A percentile compares a stretch with the other conserved stretches of the same genome.
Evolutionary conservation across 2,113 vertebrate genomes (phyloP).

Genomic region (Speoplatyrhinus poulsoni): DNA sequence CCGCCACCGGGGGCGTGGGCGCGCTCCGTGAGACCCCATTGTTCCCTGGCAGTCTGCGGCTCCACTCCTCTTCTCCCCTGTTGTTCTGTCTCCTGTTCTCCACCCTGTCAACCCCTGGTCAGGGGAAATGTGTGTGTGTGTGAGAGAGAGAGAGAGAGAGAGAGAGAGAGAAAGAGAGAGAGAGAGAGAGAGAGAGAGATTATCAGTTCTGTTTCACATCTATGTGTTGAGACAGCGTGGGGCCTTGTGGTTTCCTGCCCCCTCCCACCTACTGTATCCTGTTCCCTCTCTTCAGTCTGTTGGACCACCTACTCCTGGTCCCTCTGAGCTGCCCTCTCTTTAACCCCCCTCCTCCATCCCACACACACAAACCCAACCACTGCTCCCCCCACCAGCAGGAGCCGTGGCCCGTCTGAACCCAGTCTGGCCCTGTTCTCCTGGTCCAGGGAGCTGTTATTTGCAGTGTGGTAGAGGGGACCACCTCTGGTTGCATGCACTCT

Average conservation of each 20-base stretch:
- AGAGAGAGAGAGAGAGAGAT: no score
- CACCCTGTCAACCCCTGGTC: constrained; percentile 54
- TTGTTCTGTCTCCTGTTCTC: constrained; percentile 47
- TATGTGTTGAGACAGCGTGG: constrained; percentile 68
- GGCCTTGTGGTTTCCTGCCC: constrained; percentile 69
- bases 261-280: not conserved
- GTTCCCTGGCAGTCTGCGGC: constrained; percentile 64
- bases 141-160: no score
- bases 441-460: constrained; percentile 49
- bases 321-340: constrained; percentile 36
- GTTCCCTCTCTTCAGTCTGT: constrained; percentile 5
- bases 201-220: constrained; percentile 65
- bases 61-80: constrained; percentile 36
- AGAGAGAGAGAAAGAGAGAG: not conserved
- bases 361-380: not conserved
- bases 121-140: constrained; percentile 23
- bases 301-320: constrained; percentile 45
- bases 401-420: constrained; percentile 24
- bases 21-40: constrained; percentile 55
- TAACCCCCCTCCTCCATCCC: constrained; percentile 26
- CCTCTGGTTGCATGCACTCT: constrained; percentile 44
- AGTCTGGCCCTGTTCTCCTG: constrained; percentile 41
- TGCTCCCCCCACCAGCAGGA: constrained; percentile 10
- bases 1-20: constrained; percentile 29
- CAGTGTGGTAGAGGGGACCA: constrained; percentile 22